These are phyloP conservation scores for Heliconius congener DNA, from an alignment of 1,140 invertebrate species.

Conservation along the genomic window DNA sequence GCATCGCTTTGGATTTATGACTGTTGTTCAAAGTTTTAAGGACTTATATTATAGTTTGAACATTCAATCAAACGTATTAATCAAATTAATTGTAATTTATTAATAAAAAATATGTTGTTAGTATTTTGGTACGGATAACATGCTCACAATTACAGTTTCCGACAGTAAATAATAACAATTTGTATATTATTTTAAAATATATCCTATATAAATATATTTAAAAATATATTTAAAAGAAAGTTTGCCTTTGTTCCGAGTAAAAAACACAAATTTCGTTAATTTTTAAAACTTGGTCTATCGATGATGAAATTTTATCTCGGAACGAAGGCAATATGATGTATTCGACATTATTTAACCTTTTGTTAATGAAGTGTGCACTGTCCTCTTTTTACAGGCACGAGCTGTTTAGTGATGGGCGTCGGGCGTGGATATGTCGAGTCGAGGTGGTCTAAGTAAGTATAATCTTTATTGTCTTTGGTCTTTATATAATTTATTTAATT, in stretches of 20 bases:
- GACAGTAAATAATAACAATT: no score
- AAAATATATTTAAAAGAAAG: no score
- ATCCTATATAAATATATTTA: no score
- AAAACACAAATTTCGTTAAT: not conserved
- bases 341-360: conserved; percentile 69
- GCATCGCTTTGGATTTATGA: not conserved
- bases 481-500: no score
- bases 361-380: conserved; percentile 68
- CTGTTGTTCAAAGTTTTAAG: conserved; percentile 1
- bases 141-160: no score
- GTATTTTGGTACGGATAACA: no score
- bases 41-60: not conserved
- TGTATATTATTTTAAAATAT: no score
- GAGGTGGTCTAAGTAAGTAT: conserved; percentile 2
- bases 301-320: conserved; percentile 49
- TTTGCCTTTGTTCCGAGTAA: not conserved
- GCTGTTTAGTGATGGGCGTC: conserved; percentile 42
- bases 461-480: not conserved
- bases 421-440: conserved; percentile 8
- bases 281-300: conserved; percentile 13
- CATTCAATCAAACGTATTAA: not conserved
- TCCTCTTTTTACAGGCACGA: conserved; percentile 70
- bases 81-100: not conserved
- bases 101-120: no score
- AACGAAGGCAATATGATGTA: conserved; percentile 53